phyloP scores from a whole-genome alignment of 2,888 invertebrate species.

The Ectemnius continuus region DNA sequence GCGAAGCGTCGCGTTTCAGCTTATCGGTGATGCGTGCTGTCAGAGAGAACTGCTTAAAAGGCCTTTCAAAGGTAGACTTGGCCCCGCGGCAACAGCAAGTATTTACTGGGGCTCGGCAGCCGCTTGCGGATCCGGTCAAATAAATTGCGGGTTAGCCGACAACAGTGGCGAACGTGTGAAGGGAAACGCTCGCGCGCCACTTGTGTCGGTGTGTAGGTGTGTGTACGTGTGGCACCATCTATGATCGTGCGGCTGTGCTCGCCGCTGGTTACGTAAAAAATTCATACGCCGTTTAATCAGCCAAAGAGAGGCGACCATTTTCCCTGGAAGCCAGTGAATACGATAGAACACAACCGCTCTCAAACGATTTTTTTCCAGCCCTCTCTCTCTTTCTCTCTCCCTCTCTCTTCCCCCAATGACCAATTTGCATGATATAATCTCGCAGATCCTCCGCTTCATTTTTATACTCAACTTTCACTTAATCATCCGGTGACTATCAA shows the following conservation, averaged over 20 bases:
- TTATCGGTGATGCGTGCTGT: slow-evolving; percentile 2
- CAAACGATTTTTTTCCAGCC: too few relatives aligned
- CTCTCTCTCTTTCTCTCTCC: too few relatives aligned
- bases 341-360: too few relatives aligned
- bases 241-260: not conserved
- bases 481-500: too few relatives aligned
- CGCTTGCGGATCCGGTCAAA: slow-evolving; percentile 44
- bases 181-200: slow-evolving; percentile 12
- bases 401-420: too few relatives aligned
- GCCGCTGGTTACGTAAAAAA: slow-evolving; percentile 35
- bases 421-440: too few relatives aligned
- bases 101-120: slow-evolving; percentile 30
- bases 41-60: slow-evolving; percentile 25
- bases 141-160: slow-evolving; percentile 44
- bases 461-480: too few relatives aligned
- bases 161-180: slow-evolving; percentile 16
- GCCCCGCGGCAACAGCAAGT: slow-evolving; percentile 9
- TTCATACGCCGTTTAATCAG: slow-evolving; percentile 38
- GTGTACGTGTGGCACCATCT: too few relatives aligned
- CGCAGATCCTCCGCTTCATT: too few relatives aligned
- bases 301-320: slow-evolving; percentile 8
- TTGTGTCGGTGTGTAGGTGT: too few relatives aligned
- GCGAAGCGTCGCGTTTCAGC: slow-evolving; percentile 10
- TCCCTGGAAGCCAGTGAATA: too few relatives aligned
- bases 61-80: not conserved